Base-by-base conservation (phyloP, 2,888 invertebrate genomes). In the Spicauda simplicius region DNA sequence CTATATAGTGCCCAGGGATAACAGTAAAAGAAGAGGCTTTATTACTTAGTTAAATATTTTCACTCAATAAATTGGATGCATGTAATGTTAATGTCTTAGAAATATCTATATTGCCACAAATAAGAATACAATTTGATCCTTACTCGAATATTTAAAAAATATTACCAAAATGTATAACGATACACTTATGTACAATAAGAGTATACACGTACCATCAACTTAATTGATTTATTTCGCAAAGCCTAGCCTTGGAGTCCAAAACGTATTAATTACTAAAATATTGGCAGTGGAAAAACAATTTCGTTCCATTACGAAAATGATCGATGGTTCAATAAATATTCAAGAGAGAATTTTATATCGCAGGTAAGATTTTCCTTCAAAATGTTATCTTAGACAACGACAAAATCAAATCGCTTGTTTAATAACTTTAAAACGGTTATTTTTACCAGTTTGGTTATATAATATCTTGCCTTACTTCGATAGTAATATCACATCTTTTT, bases 271-370 rank as follows among this genome's bases (percentile, higher is more conserved):
- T 53, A 53, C 2, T 12, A 54, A 25, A 30, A 54, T 54, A 54
- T 54, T n/a, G 54, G 30, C 12, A 3, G 10, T 7, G 12, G 12
- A 54, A 19, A n/a, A 53, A 53, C 19, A 20, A 25, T 54, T 14
- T 20, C n/a, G 16, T 48, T n/a, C 48, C 48, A 16, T 48, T 48
- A 48, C 48, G 5, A 48, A 37, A 57, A 41, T 57, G 57, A 57
- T 57, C 57, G 57, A 57, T 57, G 57, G 57, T 56, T 37, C n/a
- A 53, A 53, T 41, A 41, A 54, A 54, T 20, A 54, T 54, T 25
- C n/a, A 54, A n/a, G n/a, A n/a, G 20, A 54, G 25, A 12, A 7
- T 14, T 30, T 12, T 45, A 20, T 54, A 11, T 30, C 10, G 14
- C 16, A n/a, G 20, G 54, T 56, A 56, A 18, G 56, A 16, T n/a